Base-by-base conservation (phyloP, 2,113 vertebrate genomes). In the Proterorhinus semilunaris region DNA sequence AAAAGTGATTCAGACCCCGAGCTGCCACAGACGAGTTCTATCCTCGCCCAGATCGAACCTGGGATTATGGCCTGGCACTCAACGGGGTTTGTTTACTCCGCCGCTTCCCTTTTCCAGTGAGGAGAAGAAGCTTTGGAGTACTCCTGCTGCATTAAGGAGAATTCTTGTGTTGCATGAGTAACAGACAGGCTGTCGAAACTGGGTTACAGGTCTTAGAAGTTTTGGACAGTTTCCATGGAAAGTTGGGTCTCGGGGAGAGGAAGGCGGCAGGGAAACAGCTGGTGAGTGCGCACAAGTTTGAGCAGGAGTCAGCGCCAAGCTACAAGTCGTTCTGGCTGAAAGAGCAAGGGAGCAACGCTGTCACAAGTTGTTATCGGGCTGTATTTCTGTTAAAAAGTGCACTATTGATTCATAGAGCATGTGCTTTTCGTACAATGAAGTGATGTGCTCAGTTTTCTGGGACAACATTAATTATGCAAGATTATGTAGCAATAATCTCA, bases 41-140 rank as follows among this genome's bases (percentile, higher is more conserved):
- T 46, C 74, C 71, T 71, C n/a, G n/a, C n/a, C n/a, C 51, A 78
- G 72, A 72, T 75, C 79, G 74, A 82, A 82, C 74, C 76, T 67
- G 65, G 65, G 72, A 65, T 82, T 77, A 72, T n/a, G 6, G 59
- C 69, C 76, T 58, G 71, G 76, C n/a, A 54, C 64, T 75, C 74
- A 58, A 68, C 71, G 77, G 76, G 68, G 68, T 79, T 71, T 85
- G 74, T 82, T 82, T 85, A 72, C 68, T 65, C 12, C 44, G 53
- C 72, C 47, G 69, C 65, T 73, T 67, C 63, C 42, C 61, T 69
- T 57, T 72, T 36, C 69, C 47, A 54, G 71, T 46, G 65, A 58
- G 65, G 68, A 70, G n/a, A n/a, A n/a, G 71, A 53, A 65, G 69
- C 63, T 80, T 80, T 77, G 12, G 65, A 69, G 2, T 45, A 68